Evolutionary conservation across 2,797 vertebrate species (phyloP), one percentile per base, ranked within the genome.

Genomic region (Lutjanus campechanus): DNA sequence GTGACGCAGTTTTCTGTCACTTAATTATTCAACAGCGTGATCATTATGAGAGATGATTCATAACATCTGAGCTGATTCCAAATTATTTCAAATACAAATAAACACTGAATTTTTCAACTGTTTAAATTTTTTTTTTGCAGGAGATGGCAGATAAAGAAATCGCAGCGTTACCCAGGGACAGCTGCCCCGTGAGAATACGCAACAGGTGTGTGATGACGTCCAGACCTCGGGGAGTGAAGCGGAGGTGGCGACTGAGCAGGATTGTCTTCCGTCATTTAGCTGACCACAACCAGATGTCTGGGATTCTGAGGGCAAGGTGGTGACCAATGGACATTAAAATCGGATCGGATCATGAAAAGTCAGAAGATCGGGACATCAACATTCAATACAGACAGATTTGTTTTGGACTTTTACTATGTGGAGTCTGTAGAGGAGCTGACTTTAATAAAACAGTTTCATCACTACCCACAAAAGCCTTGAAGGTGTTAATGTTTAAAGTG

Each of bases 161-260:
- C 0, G 95, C 97, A 1, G 94, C 91, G 8, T 89, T 99, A 49
- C 98, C 98, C 0, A 93, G 95, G 77, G 98, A 99, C 86, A 99
- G 98, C 91, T 99, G 98, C 81, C 97, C 97, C 0, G 95, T 95
- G 25, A 94, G 98, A 77, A 99, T 99, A 91, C 96, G 95, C 7
- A 99, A 99, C 79, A 93, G 98, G 7, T 99, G 98, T 72, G 95
- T 99, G 4, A 84, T 99, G 88, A 99, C 98, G 0, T 99, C 98
- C 36, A 96, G 98, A 25, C 96, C 98, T 0, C 96, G 98, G 0
- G 98, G 96, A 1, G 95, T 99, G 11, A 98, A 96, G 85, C 93
- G 94, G 16, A 95, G 95, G 1, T 99, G 98, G 98, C 94, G 98
- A 62, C 91, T 99, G 4, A 99, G 98, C 87, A 96, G 98, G 0